Base-by-base conservation (phyloP, 2,797 vertebrate genomes). In the Cossypha heuglini region DNA sequence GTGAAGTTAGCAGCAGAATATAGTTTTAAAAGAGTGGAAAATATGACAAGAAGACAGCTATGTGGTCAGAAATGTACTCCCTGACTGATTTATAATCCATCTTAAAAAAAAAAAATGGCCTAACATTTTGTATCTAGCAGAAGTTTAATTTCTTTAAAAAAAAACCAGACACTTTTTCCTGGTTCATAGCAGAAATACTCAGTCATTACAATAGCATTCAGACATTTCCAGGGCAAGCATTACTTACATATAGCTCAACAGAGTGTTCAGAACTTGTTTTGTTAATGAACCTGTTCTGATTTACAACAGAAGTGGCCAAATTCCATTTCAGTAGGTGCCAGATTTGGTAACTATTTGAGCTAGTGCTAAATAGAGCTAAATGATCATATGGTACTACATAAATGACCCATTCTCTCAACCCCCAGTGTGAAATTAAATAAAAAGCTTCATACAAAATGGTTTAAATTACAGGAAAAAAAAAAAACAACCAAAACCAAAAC, bases 391-490 rank as follows among this genome's bases (percentile, higher is more conserved):
- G 25, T 66, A 57, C 37, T 86, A 79, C 49, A 55, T 24, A 74
- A 81, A 81, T 64, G 86, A 73, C 24, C 57, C 90, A 73, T 90
- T 89, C 76, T 95, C 88, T 79, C 22, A 92, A 79, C 61, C 75
- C 58, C 17, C 59, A 58, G 5, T n/a, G 16, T 77, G 42, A 84
- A 80, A 82, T 64, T 54, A 79, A 94, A 92, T 67, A 77, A 69
- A 78, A 68, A 82, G 6, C 25, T 78, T 92, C 11, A 74, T 29
- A 90, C 3, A 89, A 82, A 87, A 13, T 45, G 29, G 6, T 63
- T 92, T 55, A 82, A 85, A 48, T 74, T 84, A 80, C 10, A 86
- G 38, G 37, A 29, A 79, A 57, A 68, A 59, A n/a, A 19, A 19
- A 25, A 80, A 58, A 59, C 20, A 19, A 1, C 10, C 25, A 15